Base-by-base conservation (phyloP, 2,797 vertebrate genomes). In the Meriones psammophilus region DNA sequence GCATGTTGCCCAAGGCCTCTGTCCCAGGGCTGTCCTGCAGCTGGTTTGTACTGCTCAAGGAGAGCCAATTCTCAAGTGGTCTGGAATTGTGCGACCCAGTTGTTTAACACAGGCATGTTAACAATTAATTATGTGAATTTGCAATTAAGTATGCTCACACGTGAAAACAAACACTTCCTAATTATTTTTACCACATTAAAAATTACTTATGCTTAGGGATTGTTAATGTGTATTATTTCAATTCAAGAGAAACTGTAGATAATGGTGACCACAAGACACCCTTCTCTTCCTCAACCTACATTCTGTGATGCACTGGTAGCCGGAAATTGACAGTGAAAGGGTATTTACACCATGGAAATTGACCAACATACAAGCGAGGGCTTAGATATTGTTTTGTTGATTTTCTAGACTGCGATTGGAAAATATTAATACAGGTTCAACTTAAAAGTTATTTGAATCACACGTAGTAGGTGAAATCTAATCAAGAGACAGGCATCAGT, bases 381-480 rank as follows among this genome's bases (percentile, higher is more conserved):
- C 54, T 89, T 56, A 20, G 2, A 26, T 50, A 30, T 18, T 39
- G 73, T 81, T 91, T 36, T 36, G n/a, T 74, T 78, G 71, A 36
- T 94, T 91, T 94, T 85, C n/a, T 89, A 66, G 64, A 78, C 24
- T 56, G 28, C 66, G 20, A 64, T 33, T 30, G 42, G 60, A 92
- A 79, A 71, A 24, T 17, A 30, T 78, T 89, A 92, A 81, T 50
- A 17, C 66, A 68, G 77, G 76, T 54, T 87, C 69, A 62, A 30
- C 20, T 88, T 88, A 64, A 68, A 71, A 46, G 14, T 76, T 46
- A 26, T 18, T 88, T 14, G 50, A 81, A 17, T 73, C 88, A 68
- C 36, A 46, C 62, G 8, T 33, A 62, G 66, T 36, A 73, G 30
- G 81, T 80, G 68, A 71, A 33, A 28, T 58, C 46, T 64, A 64